Evolutionary conservation across 2,113 vertebrate species (phyloP).

Genomic region (Barnardius zonarius): DNA sequence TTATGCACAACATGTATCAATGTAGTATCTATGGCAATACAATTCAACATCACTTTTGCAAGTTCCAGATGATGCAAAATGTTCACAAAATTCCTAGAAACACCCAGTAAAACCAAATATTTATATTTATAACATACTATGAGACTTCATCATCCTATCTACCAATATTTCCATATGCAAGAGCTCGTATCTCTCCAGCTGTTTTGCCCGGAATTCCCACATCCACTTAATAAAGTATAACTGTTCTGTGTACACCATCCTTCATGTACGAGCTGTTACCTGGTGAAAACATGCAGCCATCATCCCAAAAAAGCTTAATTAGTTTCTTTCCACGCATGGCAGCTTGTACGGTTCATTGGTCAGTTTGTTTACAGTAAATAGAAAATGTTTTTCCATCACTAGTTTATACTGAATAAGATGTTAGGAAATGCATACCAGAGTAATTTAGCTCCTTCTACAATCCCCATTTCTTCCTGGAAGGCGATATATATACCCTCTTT

Average conservation of each 20-base stretch:
- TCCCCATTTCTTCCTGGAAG: neutral
- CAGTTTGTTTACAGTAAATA: neutral
- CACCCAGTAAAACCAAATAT: neutral
- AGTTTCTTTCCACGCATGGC: neutral
- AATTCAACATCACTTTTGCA: neutral
- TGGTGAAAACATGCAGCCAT: neutral
- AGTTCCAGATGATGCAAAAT: neutral
- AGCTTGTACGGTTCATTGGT: neutral
- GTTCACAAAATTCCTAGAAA: neutral
- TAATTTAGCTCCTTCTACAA: neutral
- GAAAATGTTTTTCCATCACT: neutral
- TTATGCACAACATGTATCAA: neutral
- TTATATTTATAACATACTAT: neutral
- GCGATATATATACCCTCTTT: neutral
- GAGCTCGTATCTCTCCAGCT: neutral
- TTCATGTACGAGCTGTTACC: neutral
- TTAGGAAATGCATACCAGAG: neutral
- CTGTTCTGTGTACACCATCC: fast-evolving
- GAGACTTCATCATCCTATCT: neutral
- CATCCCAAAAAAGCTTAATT: neutral
- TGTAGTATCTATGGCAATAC: neutral
- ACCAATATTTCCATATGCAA: neutral
- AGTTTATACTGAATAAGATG: neutral
- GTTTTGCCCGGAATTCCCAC: neutral
- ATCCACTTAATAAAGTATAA: neutral